Conservation (phyloP, 2,797 vertebrate species). For the Ptychobarbus kaznakovi region DNA sequence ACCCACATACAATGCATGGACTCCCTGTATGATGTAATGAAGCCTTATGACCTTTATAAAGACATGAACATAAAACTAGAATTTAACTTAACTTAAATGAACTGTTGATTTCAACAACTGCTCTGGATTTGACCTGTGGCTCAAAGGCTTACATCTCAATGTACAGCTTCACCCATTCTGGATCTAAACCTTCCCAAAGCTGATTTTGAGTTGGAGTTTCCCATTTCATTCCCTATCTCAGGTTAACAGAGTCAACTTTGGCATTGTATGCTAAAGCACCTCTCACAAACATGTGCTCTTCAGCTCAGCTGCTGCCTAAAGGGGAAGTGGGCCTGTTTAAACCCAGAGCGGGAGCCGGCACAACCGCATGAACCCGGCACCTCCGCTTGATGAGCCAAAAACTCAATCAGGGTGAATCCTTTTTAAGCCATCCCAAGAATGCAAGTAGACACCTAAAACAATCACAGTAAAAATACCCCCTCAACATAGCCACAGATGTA, state of each 20-base stretch:
- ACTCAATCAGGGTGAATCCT: conserved; percentile 52
- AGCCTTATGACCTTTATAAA: not conserved
- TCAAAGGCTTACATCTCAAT: conserved; percentile 17
- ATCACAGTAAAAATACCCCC: conserved; percentile 57
- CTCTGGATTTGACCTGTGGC: conserved; percentile 23
- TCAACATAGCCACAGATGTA: conserved; percentile 57
- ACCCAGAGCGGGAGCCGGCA: conserved; percentile 44
- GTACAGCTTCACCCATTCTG: conserved; percentile 12
- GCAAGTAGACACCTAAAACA: conserved; percentile 56
- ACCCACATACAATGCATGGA: not conserved
- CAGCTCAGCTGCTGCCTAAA: conserved; percentile 51
- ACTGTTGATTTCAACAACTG: not conserved
- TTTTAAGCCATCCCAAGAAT: conserved; percentile 56
- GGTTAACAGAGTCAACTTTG: conserved; percentile 45
- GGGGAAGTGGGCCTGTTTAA: conserved; percentile 44
- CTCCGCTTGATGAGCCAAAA: conserved; percentile 44
- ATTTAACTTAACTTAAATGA: not conserved
- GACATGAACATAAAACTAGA: not conserved
- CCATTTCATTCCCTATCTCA: conserved; percentile 38
- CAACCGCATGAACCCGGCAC: conserved; percentile 30
- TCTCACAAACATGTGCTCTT: conserved; percentile 51
- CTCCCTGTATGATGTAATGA: not conserved
- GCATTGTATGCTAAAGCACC: conserved; percentile 42
- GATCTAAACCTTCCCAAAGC: conserved; percentile 23
- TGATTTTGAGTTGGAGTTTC: conserved; percentile 38